Evolutionary conservation across 2,888 invertebrate genomes (phyloP).

Genomic region (Lasioglossum pauxillum): DNA sequence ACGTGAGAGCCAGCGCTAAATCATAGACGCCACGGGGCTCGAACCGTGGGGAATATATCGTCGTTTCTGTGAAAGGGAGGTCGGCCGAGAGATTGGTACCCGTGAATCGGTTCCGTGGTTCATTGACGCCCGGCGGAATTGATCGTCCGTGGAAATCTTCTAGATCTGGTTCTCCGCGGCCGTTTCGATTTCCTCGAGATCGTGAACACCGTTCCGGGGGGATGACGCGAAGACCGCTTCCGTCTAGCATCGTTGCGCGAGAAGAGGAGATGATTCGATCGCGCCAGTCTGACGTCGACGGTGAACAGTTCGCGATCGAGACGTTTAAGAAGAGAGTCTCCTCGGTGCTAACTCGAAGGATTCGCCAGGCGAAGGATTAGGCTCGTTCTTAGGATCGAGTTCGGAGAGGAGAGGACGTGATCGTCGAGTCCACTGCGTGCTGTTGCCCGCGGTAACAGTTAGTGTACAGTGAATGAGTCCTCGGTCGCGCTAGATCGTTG

Average conservation of each 20-base stretch:
- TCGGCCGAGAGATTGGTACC: not conserved
- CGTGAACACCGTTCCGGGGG: not conserved
- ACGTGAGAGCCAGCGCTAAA: slow-evolving; percentile 68
- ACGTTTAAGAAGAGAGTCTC: slow-evolving; percentile 14
- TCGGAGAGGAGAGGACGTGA: slow-evolving; percentile 32
- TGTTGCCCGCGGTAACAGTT: slow-evolving; percentile 77
- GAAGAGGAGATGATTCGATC: slow-evolving; percentile 19
- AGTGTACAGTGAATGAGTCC: slow-evolving; percentile 74
- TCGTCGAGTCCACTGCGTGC: slow-evolving; percentile 73
- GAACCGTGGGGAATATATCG: slow-evolving; percentile 65
- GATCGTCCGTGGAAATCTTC: not conserved
- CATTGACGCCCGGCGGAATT: slow-evolving; percentile 8
- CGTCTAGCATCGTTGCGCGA: slow-evolving; percentile 20
- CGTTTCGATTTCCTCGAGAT: not conserved
- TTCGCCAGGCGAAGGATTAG: slow-evolving; percentile 41
- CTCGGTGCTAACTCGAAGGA: slow-evolving; percentile 28
- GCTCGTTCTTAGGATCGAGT: not conserved
- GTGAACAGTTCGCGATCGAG: slow-evolving; percentile 25
- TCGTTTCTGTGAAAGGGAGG: slow-evolving; percentile 49
- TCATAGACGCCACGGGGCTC: slow-evolving; percentile 75
- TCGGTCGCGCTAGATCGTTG: slow-evolving; percentile 25
- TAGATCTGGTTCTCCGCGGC: not conserved
- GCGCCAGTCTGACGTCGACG: slow-evolving; percentile 27
- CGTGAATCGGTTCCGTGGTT: slow-evolving; percentile 1
- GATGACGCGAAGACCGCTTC: slow-evolving; percentile 29